Evolutionary conservation across 2,888 invertebrate species (phyloP), one percentile per base, ranked within the genome.

Genomic region (Drosophila paramelanica): DNA sequence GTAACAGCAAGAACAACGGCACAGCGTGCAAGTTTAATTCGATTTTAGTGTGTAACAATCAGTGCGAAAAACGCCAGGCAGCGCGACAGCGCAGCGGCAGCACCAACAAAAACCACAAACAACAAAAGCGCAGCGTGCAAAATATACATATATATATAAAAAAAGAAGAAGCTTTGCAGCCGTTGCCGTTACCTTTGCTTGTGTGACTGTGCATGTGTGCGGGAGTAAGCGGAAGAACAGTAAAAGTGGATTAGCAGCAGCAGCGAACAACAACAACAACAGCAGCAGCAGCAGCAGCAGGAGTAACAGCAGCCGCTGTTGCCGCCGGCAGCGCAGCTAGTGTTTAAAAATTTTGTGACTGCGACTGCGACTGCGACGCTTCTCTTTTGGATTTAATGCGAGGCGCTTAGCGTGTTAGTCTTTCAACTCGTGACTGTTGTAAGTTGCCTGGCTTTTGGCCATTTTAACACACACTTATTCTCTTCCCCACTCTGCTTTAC

Each of bases 41-140:
- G 79, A 85, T 89, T 89, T 89, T 79, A 79, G 84, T 87, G 79
- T 79, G 79, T 68, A 87, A 87, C 88, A 85, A 85, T 89, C 79
- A 89, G 85, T 84, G 73, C 61, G 66, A 80, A 67, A 82, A 83
- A 77, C 79, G 67, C 46, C 65, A 72, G 56, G 60, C 61, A 53
- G 51, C 61, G 59, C 61, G 59, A 58, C 67, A 71, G 53, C 70
- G 45, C 43, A 60, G 45, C 57, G 31, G 20, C 55, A 42, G 27
- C 52, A 60, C 17, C 64, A 43, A 50, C 56, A 62, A 56, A 61
- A 67, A 55, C 69, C 55, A 66, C 60, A 64, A 62, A 50, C 65
- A 76, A 71, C 62, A 51, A 68, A 62, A 73, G 66, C 65, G 68
- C 71, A 73, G 75, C 59, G 65, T 51, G 39, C 59, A 13, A n/a